These are phyloP conservation scores for Tromatobia lineatoria DNA, from an alignment of 2,888 invertebrate genomes.

Conservation along the genomic window DNA sequence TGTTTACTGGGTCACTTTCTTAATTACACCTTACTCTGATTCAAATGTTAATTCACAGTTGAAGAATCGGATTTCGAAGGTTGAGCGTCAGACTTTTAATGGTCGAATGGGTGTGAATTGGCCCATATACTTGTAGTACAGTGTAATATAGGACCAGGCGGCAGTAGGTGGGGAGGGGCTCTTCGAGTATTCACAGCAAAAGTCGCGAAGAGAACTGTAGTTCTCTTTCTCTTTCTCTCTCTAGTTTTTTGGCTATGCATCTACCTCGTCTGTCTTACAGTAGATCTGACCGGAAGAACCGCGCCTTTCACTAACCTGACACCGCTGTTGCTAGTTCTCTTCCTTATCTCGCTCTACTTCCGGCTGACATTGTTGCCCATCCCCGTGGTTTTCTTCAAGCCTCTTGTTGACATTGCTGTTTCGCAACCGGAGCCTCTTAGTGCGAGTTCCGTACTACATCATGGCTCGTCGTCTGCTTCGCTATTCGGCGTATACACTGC, in stretches of 20 bases:
- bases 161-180: constrained; percentile 16
- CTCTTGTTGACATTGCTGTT: constrained; percentile 41
- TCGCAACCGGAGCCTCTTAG: constrained; percentile 28
- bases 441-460: constrained; percentile 16
- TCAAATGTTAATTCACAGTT: no score
- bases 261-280: not conserved
- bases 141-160: constrained; percentile 29
- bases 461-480: not conserved
- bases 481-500: not conserved
- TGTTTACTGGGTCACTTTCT: no score
- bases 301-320: constrained; percentile 1
- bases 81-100: no score
- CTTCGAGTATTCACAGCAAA: constrained; percentile 49
- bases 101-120: no score
- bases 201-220: constrained; percentile 57
- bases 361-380: constrained; percentile 53
- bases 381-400: constrained; percentile 40
- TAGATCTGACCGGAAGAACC: constrained; percentile 17
- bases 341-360: constrained; percentile 44
- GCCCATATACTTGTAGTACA: no score
- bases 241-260: constrained; percentile 15
- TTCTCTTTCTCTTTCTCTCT: constrained; percentile 25
- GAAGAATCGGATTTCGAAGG: no score
- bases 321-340: constrained; percentile 18
- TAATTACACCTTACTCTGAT: no score